Evolutionary conservation across 1,140 invertebrate species (phyloP).

Genomic region (Babylonia areolata): DNA sequence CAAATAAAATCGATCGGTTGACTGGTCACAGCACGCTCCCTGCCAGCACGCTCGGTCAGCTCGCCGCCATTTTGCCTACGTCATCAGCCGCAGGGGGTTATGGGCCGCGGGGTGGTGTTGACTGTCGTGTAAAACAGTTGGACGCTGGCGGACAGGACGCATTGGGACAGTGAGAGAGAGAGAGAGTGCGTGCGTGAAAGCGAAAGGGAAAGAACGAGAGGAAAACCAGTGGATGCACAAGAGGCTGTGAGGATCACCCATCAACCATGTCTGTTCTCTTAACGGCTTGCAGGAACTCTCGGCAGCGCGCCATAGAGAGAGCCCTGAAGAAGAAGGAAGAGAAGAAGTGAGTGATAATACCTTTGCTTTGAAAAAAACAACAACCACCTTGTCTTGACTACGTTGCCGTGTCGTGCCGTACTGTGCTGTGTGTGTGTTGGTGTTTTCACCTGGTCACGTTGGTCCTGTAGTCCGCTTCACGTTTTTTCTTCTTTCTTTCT

Average conservation of each 20-base stretch:
- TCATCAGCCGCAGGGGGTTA: background rate
- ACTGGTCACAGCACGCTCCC: background rate
- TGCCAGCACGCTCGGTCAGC: background rate
- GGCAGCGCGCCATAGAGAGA: conserved; percentile 34
- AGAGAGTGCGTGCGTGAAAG: no score
- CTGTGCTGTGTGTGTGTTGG: no score
- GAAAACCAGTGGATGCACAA: background rate
- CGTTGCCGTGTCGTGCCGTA: no score
- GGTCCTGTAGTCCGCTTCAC: no score
- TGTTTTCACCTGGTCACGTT: no score
- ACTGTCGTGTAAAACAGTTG: background rate
- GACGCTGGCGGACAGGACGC: background rate
- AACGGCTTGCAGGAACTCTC: conserved; percentile 38
- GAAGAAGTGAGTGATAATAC: conserved; percentile 40
- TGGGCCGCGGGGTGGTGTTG: background rate
- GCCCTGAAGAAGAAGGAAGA: conserved; percentile 26
- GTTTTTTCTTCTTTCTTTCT: no score
- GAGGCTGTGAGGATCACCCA: no score
- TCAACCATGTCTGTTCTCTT: conserved; percentile 43
- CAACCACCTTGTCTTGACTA: no score
- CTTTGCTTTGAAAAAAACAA: no score
- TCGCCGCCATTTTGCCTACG: background rate
- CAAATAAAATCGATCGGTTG: conserved; percentile 9
- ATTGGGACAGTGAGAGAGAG: background rate
- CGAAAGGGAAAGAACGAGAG: background rate